These are phyloP conservation scores for Aphelinus certus DNA, from an alignment of 1,140 invertebrate genomes.

Conservation along the genomic window DNA sequence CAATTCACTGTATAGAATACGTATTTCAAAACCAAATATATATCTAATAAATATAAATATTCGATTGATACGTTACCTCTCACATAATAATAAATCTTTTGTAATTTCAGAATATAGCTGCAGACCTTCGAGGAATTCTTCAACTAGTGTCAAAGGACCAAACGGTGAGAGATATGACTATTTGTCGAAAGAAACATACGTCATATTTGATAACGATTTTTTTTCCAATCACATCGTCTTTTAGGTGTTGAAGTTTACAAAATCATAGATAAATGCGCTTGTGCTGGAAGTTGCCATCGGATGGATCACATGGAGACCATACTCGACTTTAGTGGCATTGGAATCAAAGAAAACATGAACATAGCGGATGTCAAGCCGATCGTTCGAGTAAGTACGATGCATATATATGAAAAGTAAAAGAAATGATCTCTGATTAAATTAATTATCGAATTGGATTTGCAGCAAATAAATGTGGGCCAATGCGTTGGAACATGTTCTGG, in stretches of 20 bases:
- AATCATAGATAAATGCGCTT: constrained; percentile 60
- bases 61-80: too few species aligned
- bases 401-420: not conserved
- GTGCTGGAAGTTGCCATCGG: constrained; percentile 58
- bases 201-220: not conserved
- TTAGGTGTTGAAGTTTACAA: constrained; percentile 61
- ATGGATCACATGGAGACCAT: constrained; percentile 62
- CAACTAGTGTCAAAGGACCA: constrained; percentile 63
- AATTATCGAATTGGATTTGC: constrained; percentile 9
- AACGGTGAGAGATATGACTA: constrained; percentile 55
- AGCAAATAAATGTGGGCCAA: constrained; percentile 67
- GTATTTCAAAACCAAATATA: too few species aligned
- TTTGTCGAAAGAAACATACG: too few species aligned
- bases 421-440: not conserved
- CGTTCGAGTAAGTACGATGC: constrained; percentile 49
- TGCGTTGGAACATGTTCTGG: constrained; percentile 63
- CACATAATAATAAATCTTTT: not conserved
- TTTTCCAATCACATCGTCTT: constrained; percentile 1
- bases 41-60: too few species aligned
- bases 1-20: too few species aligned
- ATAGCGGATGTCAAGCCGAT: constrained; percentile 56
- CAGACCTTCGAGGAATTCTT: constrained; percentile 62
- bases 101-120: constrained; percentile 55
- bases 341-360: constrained; percentile 55
- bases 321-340: constrained; percentile 58